Percentiles rank a stretch among this genome's conserved stretches.
phyloP scores from a whole-genome alignment of 2,113 vertebrate genomes.

The Narcine bancroftii region DNA sequence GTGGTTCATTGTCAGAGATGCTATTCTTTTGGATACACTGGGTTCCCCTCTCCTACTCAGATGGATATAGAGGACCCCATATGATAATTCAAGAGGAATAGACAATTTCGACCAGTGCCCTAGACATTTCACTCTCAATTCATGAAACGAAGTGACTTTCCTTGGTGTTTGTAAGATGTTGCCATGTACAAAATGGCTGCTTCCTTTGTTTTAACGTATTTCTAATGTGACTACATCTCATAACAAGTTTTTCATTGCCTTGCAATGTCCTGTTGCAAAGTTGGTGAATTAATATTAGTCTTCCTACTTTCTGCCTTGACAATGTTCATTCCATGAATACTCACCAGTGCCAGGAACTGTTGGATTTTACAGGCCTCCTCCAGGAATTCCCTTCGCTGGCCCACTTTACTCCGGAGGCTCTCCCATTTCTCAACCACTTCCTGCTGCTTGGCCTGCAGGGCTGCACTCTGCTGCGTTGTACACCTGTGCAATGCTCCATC shows the following conservation, averaged over 20 bases:
- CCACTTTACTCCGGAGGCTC: constrained; percentile 52
- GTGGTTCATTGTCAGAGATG: neutral
- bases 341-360: constrained; percentile 64
- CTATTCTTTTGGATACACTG: neutral
- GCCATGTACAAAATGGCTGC: neutral
- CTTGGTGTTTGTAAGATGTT: neutral
- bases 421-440: constrained; percentile 67
- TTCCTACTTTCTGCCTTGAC: neutral
- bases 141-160: neutral
- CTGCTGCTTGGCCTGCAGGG: constrained; percentile 60
- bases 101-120: neutral
- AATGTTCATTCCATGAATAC: constrained; percentile 15
- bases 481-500: constrained; percentile 51
- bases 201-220: neutral
- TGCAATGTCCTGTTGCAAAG: neutral
- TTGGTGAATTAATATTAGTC: neutral
- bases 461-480: constrained; percentile 47
- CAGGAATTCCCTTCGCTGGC: constrained; percentile 58
- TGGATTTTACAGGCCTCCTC: constrained; percentile 53
- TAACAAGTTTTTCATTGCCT: neutral
- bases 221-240: neutral
- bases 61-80: neutral
- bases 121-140: neutral
- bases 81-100: neutral
- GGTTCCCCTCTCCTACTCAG: neutral